Percentiles rank a stretch among this genome's conserved stretches.
These are phyloP conservation scores for Agrochola lychnidis DNA, from an alignment of 2,888 invertebrate species.

Conservation along the genomic window DNA sequence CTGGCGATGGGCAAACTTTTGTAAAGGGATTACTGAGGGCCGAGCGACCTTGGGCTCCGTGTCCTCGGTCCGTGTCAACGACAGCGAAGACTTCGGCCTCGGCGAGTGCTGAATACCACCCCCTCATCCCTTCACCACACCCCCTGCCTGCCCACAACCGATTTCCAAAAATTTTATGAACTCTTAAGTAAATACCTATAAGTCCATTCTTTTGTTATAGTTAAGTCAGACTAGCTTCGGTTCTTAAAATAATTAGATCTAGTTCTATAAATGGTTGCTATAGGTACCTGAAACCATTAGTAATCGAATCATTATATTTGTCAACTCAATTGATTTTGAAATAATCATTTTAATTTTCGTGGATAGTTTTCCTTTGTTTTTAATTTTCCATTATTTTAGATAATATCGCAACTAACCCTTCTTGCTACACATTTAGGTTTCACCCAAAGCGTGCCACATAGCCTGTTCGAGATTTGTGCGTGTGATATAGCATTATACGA, in stretches of 20 bases:
- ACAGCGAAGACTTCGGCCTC: slow-evolving; percentile 81
- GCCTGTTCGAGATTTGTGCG: slow-evolving; percentile 47
- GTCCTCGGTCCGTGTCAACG: slow-evolving; percentile 88
- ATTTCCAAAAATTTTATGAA: slow-evolving; percentile 79
- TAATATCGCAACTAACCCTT: slow-evolving; percentile 37
- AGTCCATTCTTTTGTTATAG: neutral
- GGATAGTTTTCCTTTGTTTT: slow-evolving; percentile 27
- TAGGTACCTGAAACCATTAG: neutral
- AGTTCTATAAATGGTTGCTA: neutral
- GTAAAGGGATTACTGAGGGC: slow-evolving; percentile 70
- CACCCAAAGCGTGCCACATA: slow-evolving; percentile 29
- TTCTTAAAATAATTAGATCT: slow-evolving; percentile 4
- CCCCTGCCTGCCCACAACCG: slow-evolving; percentile 60
- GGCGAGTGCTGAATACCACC: slow-evolving; percentile 73
- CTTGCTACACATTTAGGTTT: slow-evolving; percentile 27
- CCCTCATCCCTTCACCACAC: slow-evolving; percentile 62
- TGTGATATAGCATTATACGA: slow-evolving; percentile 48
- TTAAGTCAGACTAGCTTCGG: neutral
- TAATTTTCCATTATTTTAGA: slow-evolving; percentile 22
- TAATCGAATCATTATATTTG: neutral
- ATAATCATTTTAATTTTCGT: neutral
- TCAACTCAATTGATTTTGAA: neutral
- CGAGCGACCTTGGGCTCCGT: slow-evolving; percentile 83
- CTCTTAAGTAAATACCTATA: slow-evolving; percentile 43
- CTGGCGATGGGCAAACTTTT: slow-evolving; percentile 65